Evolutionary conservation across 2,888 invertebrate species (phyloP).

Genomic region (Hydroisotoma schaefferi): DNA sequence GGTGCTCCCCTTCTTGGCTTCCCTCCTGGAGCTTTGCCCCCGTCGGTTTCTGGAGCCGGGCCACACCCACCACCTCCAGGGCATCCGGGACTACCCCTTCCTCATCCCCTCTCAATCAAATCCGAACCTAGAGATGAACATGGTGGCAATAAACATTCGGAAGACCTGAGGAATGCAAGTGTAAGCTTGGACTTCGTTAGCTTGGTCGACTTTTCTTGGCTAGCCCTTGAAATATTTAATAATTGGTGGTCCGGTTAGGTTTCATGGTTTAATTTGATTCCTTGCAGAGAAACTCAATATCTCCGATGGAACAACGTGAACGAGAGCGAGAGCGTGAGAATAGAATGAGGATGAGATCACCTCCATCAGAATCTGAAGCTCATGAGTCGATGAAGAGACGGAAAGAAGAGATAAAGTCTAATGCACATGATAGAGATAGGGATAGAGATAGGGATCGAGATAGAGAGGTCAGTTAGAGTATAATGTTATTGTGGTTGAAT

Average conservation of each 20-base stretch:
- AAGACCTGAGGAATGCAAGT: slow-evolving; percentile 47
- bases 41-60: slow-evolving; percentile 46
- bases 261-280: neutral
- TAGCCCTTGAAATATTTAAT: no score
- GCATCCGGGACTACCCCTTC: slow-evolving; percentile 37
- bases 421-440: slow-evolving; percentile 55
- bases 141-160: slow-evolving; percentile 42
- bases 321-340: slow-evolving; percentile 38
- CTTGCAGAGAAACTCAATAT: slow-evolving; percentile 50
- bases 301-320: slow-evolving; percentile 49
- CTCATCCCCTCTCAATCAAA: slow-evolving; percentile 46
- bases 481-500: neutral
- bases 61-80: slow-evolving; percentile 48
- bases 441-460: slow-evolving; percentile 65
- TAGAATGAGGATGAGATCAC: slow-evolving; percentile 45
- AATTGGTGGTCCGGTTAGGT: no score
- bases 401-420: slow-evolving; percentile 47
- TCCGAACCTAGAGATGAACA: slow-evolving; percentile 47
- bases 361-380: slow-evolving; percentile 44
- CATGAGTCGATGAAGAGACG: slow-evolving; percentile 46
- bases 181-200: no score
- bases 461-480: no score
- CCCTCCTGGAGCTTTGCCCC: slow-evolving; percentile 46
- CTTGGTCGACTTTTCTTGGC: no score
- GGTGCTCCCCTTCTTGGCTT: slow-evolving; percentile 43